Percentiles rank a stretch among this genome's conserved stretches.
phyloP scores from a whole-genome alignment of 2,888 invertebrate species.

The Dorcus hopei region DNA sequence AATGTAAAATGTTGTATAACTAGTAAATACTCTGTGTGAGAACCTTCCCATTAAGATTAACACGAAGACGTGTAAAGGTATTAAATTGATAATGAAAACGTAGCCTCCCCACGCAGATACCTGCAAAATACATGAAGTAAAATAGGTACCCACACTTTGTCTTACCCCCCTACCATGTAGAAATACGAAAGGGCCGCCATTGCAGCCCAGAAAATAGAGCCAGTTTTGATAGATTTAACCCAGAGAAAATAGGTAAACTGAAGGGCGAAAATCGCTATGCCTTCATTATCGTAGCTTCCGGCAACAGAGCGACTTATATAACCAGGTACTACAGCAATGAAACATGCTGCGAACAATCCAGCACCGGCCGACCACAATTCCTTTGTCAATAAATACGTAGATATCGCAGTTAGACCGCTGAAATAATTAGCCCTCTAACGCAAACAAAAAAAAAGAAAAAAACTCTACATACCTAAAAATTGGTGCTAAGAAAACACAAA shows the following conservation, averaged over 20 bases:
- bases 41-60: constrained; percentile 93
- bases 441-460: not conserved
- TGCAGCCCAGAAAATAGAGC: constrained; percentile 95
- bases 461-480: constrained; percentile 74
- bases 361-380: constrained; percentile 97
- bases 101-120: constrained; percentile 99
- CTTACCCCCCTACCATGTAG: constrained; percentile 82
- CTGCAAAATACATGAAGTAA: constrained; percentile 48
- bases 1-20: constrained; percentile 96
- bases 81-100: constrained; percentile 98
- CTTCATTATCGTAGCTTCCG: constrained; percentile 99
- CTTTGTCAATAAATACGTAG: constrained; percentile 95
- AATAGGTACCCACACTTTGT: not conserved
- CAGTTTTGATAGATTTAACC: constrained; percentile 97
- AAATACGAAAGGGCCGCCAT: constrained; percentile 95
- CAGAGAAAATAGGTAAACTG: constrained; percentile 98
- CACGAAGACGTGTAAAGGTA: constrained; percentile 95
- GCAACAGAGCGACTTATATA: constrained; percentile 99
- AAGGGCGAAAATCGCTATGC: constrained; percentile 98
- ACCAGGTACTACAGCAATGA: constrained; percentile 98
- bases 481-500: constrained; percentile 98
- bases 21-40: constrained; percentile 87
- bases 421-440: constrained; percentile 32
- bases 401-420: constrained; percentile 96
- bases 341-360: constrained; percentile 96